A percentile compares a stretch with the other conserved stretches of the same genome.
phyloP scores from a whole-genome alignment of 1,140 invertebrate species.

The Drosophila nasuta region DNA sequence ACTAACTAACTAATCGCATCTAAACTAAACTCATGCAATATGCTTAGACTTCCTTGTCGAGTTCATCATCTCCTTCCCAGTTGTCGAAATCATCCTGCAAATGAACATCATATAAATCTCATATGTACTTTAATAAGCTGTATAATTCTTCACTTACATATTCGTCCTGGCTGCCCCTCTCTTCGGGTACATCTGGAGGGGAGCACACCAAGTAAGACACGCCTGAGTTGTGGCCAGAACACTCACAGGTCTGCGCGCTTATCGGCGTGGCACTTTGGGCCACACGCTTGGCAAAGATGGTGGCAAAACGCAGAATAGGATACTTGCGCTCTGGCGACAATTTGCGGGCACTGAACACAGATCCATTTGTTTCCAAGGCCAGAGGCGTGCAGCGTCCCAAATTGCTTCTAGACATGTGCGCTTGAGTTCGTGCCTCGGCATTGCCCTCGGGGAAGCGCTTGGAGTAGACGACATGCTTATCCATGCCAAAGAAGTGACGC shows the following conservation, averaged over 20 bases:
- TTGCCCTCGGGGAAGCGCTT: constrained; percentile 91
- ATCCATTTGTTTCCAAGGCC: constrained; percentile 93
- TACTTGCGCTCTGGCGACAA: constrained; percentile 86
- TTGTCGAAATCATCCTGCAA: constrained; percentile 68
- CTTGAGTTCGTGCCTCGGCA: constrained; percentile 88
- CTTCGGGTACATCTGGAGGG: constrained; percentile 56
- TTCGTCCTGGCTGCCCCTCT: constrained; percentile 68
- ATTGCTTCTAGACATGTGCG: constrained; percentile 90
- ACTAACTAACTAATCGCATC: constrained; percentile 56
- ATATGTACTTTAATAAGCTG: not conserved
- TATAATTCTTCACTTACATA: constrained; percentile 61
- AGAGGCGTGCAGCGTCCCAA: constrained; percentile 92
- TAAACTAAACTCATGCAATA: constrained; percentile 26
- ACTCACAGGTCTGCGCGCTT: constrained; percentile 90
- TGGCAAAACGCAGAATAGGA: constrained; percentile 88
- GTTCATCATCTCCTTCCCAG: constrained; percentile 77
- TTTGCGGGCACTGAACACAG: constrained; percentile 88
- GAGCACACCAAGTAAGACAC: constrained; percentile 86
- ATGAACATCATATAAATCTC: constrained; percentile 2
- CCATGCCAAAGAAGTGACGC: constrained; percentile 92
- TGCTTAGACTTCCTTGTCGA: constrained; percentile 40
- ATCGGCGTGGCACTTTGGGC: constrained; percentile 87
- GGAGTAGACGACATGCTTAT: constrained; percentile 90
- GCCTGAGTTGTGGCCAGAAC: constrained; percentile 88
- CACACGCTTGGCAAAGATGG: constrained; percentile 89